These are phyloP conservation scores for Actinia equina DNA, from an alignment of 64 coral and sea anemone genomes.

Conservation along the genomic window DNA sequence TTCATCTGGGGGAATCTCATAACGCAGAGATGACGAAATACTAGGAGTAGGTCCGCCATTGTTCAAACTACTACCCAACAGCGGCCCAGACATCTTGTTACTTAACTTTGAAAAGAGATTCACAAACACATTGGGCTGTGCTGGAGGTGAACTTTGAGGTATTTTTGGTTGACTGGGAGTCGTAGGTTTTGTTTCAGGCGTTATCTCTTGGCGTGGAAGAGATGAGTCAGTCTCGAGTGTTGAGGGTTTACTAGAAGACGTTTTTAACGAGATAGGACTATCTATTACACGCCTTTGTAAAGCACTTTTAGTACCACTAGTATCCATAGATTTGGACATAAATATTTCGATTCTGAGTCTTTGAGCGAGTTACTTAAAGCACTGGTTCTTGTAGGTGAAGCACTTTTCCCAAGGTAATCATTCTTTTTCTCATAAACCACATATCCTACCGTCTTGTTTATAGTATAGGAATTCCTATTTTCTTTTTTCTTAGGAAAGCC, in stretches of 20 bases:
- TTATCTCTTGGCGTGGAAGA: neutral
- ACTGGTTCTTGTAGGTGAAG: slow-evolving; percentile 58
- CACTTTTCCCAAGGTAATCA: slow-evolving; percentile 19
- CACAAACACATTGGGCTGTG: slow-evolving; percentile 13
- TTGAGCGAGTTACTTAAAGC: slow-evolving; percentile 66
- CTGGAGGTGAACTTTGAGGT: neutral
- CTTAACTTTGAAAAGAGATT: slow-evolving; percentile 45
- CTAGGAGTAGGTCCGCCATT: slow-evolving; percentile 10
- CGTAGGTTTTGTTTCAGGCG: neutral
- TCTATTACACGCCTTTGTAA: neutral
- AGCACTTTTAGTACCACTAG: neutral
- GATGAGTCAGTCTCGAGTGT: neutral
- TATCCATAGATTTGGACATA: neutral
- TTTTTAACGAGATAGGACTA: slow-evolving; percentile 12
- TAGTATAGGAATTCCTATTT: neutral
- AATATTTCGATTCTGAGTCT: neutral
- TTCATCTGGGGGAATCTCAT: slow-evolving; percentile 57
- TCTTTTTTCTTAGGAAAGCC: neutral
- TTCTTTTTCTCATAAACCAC: neutral
- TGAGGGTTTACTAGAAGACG: neutral
- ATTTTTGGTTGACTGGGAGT: neutral
- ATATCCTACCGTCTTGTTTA: neutral
- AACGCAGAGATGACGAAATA: slow-evolving; percentile 11
- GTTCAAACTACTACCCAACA: slow-evolving; percentile 12
- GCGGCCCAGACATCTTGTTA: slow-evolving; percentile 20